These are phyloP conservation scores for Coccyzus lansbergi DNA, from an alignment of 2,797 vertebrate genomes.

Conservation along the genomic window DNA sequence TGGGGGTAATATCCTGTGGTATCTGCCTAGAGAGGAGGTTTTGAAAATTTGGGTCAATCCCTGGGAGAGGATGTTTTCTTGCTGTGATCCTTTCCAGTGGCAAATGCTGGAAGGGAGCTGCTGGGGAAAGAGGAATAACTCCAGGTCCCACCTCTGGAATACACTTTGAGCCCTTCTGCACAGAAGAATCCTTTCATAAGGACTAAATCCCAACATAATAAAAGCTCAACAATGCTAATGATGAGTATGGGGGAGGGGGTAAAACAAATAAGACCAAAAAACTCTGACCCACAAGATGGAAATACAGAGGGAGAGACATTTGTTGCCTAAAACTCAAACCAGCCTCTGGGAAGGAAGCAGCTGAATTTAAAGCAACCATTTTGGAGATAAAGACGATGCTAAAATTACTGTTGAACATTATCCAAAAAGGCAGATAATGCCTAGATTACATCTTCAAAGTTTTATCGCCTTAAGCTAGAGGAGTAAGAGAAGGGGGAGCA, in stretches of 20 bases:
- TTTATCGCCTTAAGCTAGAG: constrained; percentile 31
- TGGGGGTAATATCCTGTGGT: background rate
- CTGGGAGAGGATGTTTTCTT: background rate
- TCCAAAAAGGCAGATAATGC: constrained; percentile 60
- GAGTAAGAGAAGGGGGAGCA: background rate
- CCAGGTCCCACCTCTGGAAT: background rate
- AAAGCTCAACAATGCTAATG: background rate
- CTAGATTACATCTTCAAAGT: constrained; percentile 49
- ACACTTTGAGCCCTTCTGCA: background rate
- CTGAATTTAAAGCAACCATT: constrained; percentile 26
- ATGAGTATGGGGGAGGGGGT: background rate
- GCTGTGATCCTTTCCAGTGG: background rate
- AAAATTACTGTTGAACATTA: constrained; percentile 53
- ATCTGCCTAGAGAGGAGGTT: background rate
- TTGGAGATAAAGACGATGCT: constrained; percentile 20
- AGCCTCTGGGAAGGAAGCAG: background rate
- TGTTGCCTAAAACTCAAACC: background rate
- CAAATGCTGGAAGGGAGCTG: background rate
- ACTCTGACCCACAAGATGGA: background rate
- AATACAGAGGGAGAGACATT: background rate
- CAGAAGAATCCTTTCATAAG: background rate
- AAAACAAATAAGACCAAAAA: background rate
- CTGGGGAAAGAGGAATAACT: background rate
- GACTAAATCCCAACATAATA: background rate
- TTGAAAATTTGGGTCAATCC: background rate